Evolutionary conservation across 2,888 invertebrate genomes (phyloP).

Genomic region (Sinelater perroti): DNA sequence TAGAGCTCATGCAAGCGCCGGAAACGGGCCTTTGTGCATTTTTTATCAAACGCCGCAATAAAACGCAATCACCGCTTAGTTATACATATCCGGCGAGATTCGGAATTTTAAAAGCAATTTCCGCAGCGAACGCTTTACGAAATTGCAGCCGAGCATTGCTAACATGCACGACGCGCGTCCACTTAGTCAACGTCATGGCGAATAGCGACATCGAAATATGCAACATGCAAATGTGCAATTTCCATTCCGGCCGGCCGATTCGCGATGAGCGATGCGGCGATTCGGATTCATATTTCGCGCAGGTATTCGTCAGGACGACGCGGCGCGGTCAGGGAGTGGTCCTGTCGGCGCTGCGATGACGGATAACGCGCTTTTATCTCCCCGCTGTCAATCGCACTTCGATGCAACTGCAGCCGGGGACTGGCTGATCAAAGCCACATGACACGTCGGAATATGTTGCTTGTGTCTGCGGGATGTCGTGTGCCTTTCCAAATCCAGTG

Average conservation of each 20-base stretch:
- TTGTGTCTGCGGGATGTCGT: too few species aligned
- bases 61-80: conserved; percentile 32
- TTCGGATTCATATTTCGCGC: conserved; percentile 40
- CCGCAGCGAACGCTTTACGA: conserved; percentile 30
- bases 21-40: conserved; percentile 31
- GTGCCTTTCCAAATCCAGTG: too few species aligned
- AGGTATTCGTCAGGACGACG: conserved; percentile 37
- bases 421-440: background rate
- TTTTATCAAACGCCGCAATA: conserved; percentile 27
- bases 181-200: conserved; percentile 45
- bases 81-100: conserved; percentile 34
- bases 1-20: conserved; percentile 3
- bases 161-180: conserved; percentile 37
- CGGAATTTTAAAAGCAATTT: conserved; percentile 35
- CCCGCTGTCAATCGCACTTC: conserved; percentile 7
- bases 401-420: background rate
- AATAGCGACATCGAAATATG: conserved; percentile 43
- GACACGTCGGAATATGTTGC: too few species aligned
- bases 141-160: conserved; percentile 39
- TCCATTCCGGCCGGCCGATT: conserved; percentile 42
- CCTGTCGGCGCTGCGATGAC: conserved; percentile 26
- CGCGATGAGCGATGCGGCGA: conserved; percentile 39
- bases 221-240: conserved; percentile 47
- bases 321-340: conserved; percentile 9
- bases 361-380: conserved; percentile 30